These are phyloP conservation scores for Deladenus siricidicola DNA, from an alignment of 2,888 invertebrate species.

Conservation along the genomic window DNA sequence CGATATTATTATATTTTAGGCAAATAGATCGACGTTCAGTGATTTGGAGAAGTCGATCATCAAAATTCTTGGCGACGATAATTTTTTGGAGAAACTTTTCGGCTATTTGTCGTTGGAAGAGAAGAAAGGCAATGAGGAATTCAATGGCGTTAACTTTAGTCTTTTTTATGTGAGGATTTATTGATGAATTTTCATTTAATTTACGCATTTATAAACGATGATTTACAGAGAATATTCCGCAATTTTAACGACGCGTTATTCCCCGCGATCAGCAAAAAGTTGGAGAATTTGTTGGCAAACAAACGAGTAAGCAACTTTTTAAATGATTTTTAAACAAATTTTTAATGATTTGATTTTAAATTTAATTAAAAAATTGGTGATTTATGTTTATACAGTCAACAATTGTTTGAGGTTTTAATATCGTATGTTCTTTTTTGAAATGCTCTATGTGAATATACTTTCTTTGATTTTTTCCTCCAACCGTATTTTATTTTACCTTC, in stretches of 20 bases:
- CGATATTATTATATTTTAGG: neutral
- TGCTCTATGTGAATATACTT: too few species aligned
- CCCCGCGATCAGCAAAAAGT: conserved; percentile 62
- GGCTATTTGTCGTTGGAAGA: conserved; percentile 72
- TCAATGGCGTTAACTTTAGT: conserved; percentile 64
- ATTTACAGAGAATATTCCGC: conserved; percentile 64
- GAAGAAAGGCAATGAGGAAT: conserved; percentile 75
- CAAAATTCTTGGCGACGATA: conserved; percentile 30
- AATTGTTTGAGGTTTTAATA: neutral
- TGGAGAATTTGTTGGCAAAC: conserved; percentile 59
- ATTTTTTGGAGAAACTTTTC: conserved; percentile 65
- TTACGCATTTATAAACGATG: too few species aligned
- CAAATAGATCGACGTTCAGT: neutral
- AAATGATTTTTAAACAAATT: conserved; percentile 7
- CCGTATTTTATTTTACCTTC: conserved; percentile 1
- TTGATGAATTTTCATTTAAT: conserved; percentile 7
- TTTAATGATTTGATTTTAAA: neutral
- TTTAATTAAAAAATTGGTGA: neutral
- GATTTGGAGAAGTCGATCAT: conserved; percentile 35
- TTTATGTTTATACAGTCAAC: too few species aligned
- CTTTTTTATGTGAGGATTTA: conserved; percentile 65
- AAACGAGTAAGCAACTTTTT: conserved; percentile 21
- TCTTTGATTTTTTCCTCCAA: too few species aligned
- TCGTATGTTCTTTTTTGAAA: too few species aligned
- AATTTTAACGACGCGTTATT: conserved; percentile 68